Percentiles rank a stretch among this genome's conserved stretches.
Evolutionary conservation across 2,797 vertebrate genomes (phyloP).

Genomic region (Lutjanus argentimaculatus): DNA sequence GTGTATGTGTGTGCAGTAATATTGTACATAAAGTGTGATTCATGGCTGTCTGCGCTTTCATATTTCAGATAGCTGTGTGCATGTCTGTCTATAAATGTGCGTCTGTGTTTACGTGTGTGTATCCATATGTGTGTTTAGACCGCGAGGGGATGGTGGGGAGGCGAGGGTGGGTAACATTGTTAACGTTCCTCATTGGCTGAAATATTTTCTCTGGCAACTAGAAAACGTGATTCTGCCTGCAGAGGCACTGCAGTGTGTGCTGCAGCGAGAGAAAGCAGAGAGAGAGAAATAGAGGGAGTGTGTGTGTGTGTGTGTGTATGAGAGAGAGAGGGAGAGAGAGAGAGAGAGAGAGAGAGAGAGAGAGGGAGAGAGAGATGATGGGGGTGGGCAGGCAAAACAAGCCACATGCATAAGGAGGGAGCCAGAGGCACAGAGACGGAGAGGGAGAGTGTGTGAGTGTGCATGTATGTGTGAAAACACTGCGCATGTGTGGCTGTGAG

Average conservation of each 20-base stretch:
- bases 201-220: conserved; percentile 82
- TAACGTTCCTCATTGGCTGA: conserved; percentile 81
- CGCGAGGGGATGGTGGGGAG: neutral
- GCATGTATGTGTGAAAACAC: conserved; percentile 70
- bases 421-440: conserved; percentile 66
- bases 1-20: neutral
- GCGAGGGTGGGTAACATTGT: conserved; percentile 41
- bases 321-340: conserved; percentile 49
- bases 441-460: conserved; percentile 58
- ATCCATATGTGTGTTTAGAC: conserved; percentile 32
- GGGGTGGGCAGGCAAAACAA: conserved; percentile 65
- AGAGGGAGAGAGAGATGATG: neutral
- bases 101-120: conserved; percentile 31
- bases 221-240: conserved; percentile 88
- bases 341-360: conserved; percentile 50
- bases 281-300: conserved; percentile 59
- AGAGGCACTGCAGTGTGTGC: conserved; percentile 89
- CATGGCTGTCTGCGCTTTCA: conserved; percentile 37
- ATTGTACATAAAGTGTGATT: conserved; percentile 50
- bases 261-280: conserved; percentile 78
- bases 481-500: conserved; percentile 80
- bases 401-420: conserved; percentile 75
- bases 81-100: conserved; percentile 37
- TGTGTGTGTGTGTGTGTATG: neutral
- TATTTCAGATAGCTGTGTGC: conserved; percentile 37